Evolutionary conservation across 1,140 invertebrate species (phyloP), one percentile per base, ranked within the genome.

Genomic region (Colletes latitarsis): DNA sequence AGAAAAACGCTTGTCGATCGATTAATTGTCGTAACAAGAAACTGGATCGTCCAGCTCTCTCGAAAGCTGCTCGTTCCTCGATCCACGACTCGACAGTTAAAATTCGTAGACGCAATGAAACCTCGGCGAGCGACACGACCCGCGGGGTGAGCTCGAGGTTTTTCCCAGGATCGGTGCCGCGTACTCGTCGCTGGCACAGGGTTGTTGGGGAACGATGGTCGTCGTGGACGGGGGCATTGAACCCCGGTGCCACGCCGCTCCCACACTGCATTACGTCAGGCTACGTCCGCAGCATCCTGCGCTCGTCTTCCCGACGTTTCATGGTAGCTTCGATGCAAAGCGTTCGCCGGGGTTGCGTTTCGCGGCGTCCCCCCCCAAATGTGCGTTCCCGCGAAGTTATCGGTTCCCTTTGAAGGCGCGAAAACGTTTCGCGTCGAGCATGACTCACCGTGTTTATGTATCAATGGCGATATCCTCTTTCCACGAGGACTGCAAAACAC

Each of bases 221-320:
- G 82, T 81, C 79, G 81, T 72, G 83, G 74, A 84, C 77, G 75
- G 74, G 89, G 88, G 77, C 88, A 74, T 89, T 91, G 90, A 91
- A 87, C 89, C 84, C 78, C 58, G 52, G 69, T 74, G 66, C 81
- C 66, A 67, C 81, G 86, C 81, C 89, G 86, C 88, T 90, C 88
- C 90, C 88, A 90, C 89, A 91, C 82, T 64, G 76, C 88, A 88
- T 90, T 89, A 91, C 89, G 89, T 90, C 88, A 91, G 85, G 83
- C 80, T 73, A 69, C 73, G 76, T 83, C 76, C 84, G 66, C 76
- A 60, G 72, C 85, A 79, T 82, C 71, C 78, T 78, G 58, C 49
- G 49, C 62, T 85, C 77, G 58, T 86, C 73, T 73, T 74, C 80
- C 68, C 49, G 67, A 46, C 57, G 81, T 79, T 79, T 86, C 71